A percentile compares a stretch with the other conserved stretches of the same genome.
Conservation (phyloP, 1,140 invertebrate genomes). For the Drosophila nigrodunni region DNA sequence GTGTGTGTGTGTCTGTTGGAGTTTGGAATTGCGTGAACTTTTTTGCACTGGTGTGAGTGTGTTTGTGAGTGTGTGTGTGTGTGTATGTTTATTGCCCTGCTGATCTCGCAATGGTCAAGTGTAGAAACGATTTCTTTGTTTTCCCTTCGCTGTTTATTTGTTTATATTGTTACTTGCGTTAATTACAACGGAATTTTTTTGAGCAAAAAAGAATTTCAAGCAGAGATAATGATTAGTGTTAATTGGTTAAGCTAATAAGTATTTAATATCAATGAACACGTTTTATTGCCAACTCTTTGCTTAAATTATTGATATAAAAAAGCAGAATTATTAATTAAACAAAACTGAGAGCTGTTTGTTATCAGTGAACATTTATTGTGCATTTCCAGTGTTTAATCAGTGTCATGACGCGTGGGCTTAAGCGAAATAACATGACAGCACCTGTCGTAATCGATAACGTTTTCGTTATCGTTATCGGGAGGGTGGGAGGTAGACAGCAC, state of each 20-base stretch:
- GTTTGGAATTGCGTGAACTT: conserved; percentile 69
- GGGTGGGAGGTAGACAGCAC: background rate
- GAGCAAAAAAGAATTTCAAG: no score
- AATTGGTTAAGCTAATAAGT: no score
- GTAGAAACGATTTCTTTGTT: conserved; percentile 32
- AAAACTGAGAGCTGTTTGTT: conserved; percentile 23
- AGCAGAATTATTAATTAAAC: conserved; percentile 3
- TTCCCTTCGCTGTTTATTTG: conserved; percentile 28
- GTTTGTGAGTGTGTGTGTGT: background rate
- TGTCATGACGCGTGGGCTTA: conserved; percentile 18
- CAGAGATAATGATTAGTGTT: no score
- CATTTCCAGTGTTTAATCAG: conserved; percentile 15
- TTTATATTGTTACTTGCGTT: conserved; percentile 19
- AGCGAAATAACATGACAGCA: conserved; percentile 24
- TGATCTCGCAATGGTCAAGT: conserved; percentile 17
- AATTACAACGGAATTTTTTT: conserved; percentile 55
- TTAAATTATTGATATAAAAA: conserved; percentile 10
- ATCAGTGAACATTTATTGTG: background rate
- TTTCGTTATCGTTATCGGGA: conserved; percentile 22
- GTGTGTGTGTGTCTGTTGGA: conserved; percentile 42
- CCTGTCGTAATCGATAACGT: conserved; percentile 29
- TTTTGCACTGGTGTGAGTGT: conserved; percentile 41
- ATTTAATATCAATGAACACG: background rate
- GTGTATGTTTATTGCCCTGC: background rate
- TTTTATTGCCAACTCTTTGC: conserved; percentile 5